A percentile compares a stretch with the other conserved stretches of the same genome.
phyloP scores from a whole-genome alignment of 2,888 invertebrate species.

The Eupithecia abbreviata region DNA sequence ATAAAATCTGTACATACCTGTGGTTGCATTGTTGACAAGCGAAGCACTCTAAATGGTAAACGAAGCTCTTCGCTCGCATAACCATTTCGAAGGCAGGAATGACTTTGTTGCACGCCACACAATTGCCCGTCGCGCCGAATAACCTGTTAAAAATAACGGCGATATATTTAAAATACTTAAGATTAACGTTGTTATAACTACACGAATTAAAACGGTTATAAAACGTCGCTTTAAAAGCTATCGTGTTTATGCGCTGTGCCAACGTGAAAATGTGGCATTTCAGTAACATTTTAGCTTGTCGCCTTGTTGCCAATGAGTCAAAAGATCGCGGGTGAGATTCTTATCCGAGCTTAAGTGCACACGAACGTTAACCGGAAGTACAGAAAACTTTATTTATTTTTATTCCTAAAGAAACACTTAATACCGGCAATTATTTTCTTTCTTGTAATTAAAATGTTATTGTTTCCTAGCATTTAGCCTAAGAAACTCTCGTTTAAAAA shows the following conservation, averaged over 20 bases:
- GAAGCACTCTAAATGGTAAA: constrained; percentile 97
- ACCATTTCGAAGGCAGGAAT: constrained; percentile 98
- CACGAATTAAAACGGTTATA: constrained; percentile 49
- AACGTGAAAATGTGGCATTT: constrained; percentile 33
- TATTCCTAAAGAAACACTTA: background rate
- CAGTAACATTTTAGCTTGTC: constrained; percentile 34
- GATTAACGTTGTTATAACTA: constrained; percentile 45
- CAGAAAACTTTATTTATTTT: background rate
- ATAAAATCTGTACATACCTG: constrained; percentile 84
- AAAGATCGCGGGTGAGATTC: constrained; percentile 27
- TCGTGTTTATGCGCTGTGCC: constrained; percentile 26
- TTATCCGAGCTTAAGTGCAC: constrained; percentile 16
- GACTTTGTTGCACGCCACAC: constrained; percentile 95
- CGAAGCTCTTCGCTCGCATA: constrained; percentile 95
- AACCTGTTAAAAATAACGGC: constrained; percentile 85
- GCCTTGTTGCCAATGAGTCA: constrained; percentile 25
- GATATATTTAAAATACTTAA: constrained; percentile 1
- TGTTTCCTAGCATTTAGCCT: background rate
- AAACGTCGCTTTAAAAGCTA: constrained; percentile 36
- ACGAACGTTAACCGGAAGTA: background rate
- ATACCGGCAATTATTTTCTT: background rate
- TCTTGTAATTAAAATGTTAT: background rate
- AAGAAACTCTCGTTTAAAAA: background rate
- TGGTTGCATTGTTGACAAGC: constrained; percentile 97
- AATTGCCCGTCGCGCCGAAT: constrained; percentile 95